Evolutionary conservation across 2,797 vertebrate species (phyloP), one percentile per base, ranked within the genome.

Genomic region (Malurus splendens): DNA sequence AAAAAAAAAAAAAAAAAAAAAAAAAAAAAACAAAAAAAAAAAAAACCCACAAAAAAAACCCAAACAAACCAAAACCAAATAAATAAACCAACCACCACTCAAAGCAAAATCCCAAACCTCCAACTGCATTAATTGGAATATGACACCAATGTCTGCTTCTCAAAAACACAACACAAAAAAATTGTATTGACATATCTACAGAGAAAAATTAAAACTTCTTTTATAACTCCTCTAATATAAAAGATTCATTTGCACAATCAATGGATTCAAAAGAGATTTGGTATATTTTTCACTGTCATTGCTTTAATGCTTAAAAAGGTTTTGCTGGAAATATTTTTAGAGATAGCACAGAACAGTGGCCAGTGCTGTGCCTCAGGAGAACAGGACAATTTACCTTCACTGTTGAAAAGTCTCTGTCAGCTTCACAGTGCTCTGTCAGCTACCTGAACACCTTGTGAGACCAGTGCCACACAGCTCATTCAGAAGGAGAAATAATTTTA

Each of bases 81-180:
- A 48, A 75, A 36, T 22, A 9, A 48, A 85, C 36, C 36, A 72
- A 3, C 6, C 79, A 94, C 95, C 10, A 48, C 2, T 2, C 28
- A 52, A 81, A 78, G 6, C 12, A 61, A 87, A 90, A 8, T 10
- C 23, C 12, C 1, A 72, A 51, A 6, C 22, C 18, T 56, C 19
- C 39, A 93, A 65, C 24, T 82, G 42, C 73, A 93, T 89, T 87
- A 87, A 96, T 24, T 89, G 54, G 72, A 84, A 93, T 84, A 78
- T 74, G 82, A 91, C 28, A 93, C 42, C 79, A 90, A 90, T 28
- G 9, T 79, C 62, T 91, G 74, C 77, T 92, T 70, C 75, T 93
- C 75, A 76, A 92, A 94, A 92, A 59, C 18, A 42, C 0, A 0
- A 22, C 13, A 80, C 6, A 55, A 94, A 92, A 90, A 75, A 77